phyloP scores from a whole-genome alignment of 1,140 invertebrate genomes.

The Drosophila bifasciata region DNA sequence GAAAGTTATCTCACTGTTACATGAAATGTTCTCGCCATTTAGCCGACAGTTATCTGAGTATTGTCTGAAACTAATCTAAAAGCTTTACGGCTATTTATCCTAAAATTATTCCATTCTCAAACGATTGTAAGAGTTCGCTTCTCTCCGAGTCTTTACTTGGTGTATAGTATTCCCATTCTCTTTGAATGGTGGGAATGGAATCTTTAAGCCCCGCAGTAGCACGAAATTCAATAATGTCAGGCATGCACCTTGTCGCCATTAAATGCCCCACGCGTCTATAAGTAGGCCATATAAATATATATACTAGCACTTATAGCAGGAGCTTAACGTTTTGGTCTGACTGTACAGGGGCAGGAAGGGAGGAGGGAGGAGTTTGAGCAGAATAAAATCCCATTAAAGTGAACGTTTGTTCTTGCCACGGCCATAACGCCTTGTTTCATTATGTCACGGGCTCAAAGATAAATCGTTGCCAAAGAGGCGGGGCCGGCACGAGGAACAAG shows the following conservation, averaged over 20 bases:
- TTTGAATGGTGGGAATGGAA: conserved; percentile 6
- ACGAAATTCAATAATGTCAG: conserved; percentile 46
- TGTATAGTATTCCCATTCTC: no score
- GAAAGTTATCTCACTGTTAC: background rate
- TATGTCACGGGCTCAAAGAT: conserved; percentile 62
- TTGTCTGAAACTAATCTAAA: no score
- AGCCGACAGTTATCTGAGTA: no score
- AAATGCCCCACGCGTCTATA: conserved; percentile 43
- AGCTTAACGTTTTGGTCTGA: conserved; percentile 17
- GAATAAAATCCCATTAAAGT: conserved; percentile 63
- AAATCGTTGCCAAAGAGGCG: conserved; percentile 56
- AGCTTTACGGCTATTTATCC: no score
- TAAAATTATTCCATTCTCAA: no score
- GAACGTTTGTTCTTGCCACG: conserved; percentile 48
- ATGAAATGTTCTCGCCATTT: background rate
- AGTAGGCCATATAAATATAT: conserved; percentile 53
- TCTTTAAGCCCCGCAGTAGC: conserved; percentile 42
- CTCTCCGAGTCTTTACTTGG: no score
- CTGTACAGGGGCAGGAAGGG: background rate
- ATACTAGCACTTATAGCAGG: conserved; percentile 42
- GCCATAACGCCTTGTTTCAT: conserved; percentile 65
- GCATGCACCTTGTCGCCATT: conserved; percentile 42
- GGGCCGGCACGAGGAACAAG: conserved; percentile 1
- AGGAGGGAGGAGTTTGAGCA: background rate
- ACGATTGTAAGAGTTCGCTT: no score